Evolutionary conservation across 2,797 vertebrate genomes (phyloP).

Genomic region (Tarsius wallacei): DNA sequence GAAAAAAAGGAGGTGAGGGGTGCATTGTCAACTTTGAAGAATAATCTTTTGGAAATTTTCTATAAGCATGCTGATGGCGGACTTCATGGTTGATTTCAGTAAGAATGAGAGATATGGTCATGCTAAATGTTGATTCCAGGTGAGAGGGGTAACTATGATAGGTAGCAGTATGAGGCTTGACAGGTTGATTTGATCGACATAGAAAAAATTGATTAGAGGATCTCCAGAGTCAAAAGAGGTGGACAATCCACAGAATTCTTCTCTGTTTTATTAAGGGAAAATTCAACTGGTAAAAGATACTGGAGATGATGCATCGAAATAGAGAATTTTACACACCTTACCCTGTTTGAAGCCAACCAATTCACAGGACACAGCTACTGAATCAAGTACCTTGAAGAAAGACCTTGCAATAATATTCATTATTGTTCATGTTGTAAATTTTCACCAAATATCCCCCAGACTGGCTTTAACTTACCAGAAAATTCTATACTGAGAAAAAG

Average conservation of each 20-base stretch:
- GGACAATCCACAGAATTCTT: background rate
- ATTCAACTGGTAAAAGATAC: background rate
- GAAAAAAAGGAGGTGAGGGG: background rate
- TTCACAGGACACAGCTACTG: background rate
- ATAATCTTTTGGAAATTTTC: background rate
- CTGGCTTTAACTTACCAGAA: background rate
- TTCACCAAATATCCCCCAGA: background rate
- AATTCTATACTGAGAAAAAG: background rate
- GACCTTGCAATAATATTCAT: background rate
- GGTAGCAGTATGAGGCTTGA: fast-evolving
- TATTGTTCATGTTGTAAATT: background rate
- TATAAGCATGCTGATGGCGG: background rate
- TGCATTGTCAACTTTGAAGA: background rate
- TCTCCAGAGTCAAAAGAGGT: background rate
- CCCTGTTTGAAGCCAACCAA: background rate
- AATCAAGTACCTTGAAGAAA: background rate
- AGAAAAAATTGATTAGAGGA: background rate
- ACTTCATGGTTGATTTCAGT: background rate
- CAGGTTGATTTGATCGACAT: background rate
- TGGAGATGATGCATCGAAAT: background rate
- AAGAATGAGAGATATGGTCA: too few relatives aligned
- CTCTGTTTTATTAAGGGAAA: background rate
- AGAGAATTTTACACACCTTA: background rate
- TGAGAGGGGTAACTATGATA: too few relatives aligned
- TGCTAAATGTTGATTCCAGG: too few relatives aligned